phyloP scores from a whole-genome alignment of 2,888 invertebrate species.

The Caenorhabditis zanzibari region DNA sequence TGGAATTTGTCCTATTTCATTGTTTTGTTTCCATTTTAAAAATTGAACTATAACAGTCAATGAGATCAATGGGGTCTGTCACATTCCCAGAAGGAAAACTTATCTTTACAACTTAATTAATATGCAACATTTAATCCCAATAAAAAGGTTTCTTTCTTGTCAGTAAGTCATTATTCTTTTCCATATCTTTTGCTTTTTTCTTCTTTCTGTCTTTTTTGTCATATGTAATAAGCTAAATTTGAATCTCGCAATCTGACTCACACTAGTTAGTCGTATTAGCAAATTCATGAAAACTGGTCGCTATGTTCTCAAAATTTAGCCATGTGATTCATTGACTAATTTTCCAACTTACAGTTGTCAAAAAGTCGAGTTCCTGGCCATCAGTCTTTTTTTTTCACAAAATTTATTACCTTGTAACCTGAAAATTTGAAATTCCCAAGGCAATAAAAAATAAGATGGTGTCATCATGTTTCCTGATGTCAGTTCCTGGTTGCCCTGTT shows the following conservation, averaged over 20 bases:
- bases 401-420: background rate
- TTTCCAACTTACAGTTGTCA: too few relatives aligned
- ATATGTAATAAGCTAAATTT: slow-evolving; percentile 24
- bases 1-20: background rate
- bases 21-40: background rate
- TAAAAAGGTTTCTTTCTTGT: background rate
- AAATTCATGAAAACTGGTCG: background rate
- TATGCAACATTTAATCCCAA: slow-evolving; percentile 18
- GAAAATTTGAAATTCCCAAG: slow-evolving; percentile 1
- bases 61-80: background rate
- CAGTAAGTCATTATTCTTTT: background rate
- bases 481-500: background rate
- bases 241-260: slow-evolving; percentile 8
- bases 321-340: background rate
- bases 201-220: background rate
- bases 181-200: slow-evolving; percentile 1
- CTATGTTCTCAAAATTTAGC: too few relatives aligned
- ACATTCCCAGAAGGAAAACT: slow-evolving; percentile 6
- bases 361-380: background rate
- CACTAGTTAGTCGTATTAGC: slow-evolving; percentile 5
- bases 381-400: background rate
- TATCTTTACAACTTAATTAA: slow-evolving; percentile 24
- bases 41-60: background rate
- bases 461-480: slow-evolving; percentile 5
- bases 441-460: background rate